Percentiles rank a stretch among this genome's conserved stretches.
Conservation (phyloP, 2,113 vertebrate species). For the Oxygymnocypris stewartii region DNA sequence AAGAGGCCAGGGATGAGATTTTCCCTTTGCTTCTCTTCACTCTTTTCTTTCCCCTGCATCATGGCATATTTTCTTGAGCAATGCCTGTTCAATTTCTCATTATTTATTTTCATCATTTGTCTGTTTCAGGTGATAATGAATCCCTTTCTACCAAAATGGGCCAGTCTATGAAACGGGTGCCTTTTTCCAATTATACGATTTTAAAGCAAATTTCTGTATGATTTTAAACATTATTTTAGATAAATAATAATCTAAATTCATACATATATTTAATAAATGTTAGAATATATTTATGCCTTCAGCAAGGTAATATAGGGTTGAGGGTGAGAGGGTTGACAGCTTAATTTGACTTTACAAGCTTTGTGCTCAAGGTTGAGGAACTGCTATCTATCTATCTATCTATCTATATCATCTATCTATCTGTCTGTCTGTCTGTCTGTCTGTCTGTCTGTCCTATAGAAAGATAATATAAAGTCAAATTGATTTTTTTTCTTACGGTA, state of each 20-base stretch:
- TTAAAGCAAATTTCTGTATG: background rate
- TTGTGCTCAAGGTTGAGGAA: background rate
- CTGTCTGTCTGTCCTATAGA: too few relatives aligned
- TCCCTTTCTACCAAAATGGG: constrained; percentile 41
- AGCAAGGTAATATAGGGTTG: background rate
- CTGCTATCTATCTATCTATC: too few relatives aligned
- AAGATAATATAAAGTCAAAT: background rate
- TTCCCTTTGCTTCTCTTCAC: background rate
- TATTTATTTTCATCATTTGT: constrained; percentile 2
- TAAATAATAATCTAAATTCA: background rate
- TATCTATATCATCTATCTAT: too few relatives aligned
- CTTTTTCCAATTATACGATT: background rate
- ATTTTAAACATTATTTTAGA: background rate
- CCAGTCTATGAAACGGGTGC: background rate
- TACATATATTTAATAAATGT: background rate
- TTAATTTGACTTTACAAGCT: background rate
- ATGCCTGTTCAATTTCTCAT: constrained; percentile 14
- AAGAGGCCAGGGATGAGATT: constrained; percentile 38
- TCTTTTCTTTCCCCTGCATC: constrained; percentile 14
- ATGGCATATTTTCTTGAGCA: constrained; percentile 22
- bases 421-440: too few relatives aligned
- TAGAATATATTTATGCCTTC: background rate
- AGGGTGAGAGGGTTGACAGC: background rate
- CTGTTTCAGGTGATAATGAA: constrained; percentile 23
- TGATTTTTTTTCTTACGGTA: background rate